Evolutionary conservation across 2,888 invertebrate genomes (phyloP).

Genomic region (Rosalia funebris): DNA sequence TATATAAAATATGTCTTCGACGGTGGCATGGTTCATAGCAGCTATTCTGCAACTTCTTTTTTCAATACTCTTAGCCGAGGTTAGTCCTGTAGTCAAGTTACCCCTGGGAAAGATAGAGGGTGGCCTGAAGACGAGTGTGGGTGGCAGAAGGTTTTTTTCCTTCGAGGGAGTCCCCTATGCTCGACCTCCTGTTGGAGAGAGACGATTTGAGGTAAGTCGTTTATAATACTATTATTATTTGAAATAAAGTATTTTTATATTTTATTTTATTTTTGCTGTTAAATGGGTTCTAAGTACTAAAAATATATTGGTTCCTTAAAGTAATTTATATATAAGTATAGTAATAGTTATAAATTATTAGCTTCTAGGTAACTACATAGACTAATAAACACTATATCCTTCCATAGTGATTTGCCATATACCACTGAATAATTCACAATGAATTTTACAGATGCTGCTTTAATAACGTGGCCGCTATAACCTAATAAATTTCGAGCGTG

Average conservation of each 20-base stretch:
- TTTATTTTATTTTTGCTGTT: background rate
- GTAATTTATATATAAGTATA: no score
- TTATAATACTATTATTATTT: background rate
- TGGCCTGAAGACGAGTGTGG: background rate
- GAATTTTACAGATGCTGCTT: no score
- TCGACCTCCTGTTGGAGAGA: constrained; percentile 8
- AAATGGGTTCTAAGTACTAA: background rate
- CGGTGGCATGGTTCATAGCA: background rate
- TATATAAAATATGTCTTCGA: background rate
- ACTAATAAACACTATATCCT: no score
- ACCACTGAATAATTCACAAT: no score
- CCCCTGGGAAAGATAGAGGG: constrained; percentile 11
- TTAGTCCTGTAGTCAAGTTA: constrained; percentile 1
- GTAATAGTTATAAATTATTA: no score
- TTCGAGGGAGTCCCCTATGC: constrained; percentile 17
- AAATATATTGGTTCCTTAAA: no score
- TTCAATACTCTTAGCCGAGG: background rate
- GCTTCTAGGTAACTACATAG: no score
- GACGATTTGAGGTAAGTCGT: constrained; percentile 15
- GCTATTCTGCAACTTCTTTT: background rate
- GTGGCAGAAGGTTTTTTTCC: background rate
- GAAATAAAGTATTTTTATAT: background rate
- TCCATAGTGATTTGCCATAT: no score
- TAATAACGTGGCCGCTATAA: no score
- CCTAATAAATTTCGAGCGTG: no score